Conservation (phyloP, 2,888 invertebrate species). For the Lithodes maja region DNA sequence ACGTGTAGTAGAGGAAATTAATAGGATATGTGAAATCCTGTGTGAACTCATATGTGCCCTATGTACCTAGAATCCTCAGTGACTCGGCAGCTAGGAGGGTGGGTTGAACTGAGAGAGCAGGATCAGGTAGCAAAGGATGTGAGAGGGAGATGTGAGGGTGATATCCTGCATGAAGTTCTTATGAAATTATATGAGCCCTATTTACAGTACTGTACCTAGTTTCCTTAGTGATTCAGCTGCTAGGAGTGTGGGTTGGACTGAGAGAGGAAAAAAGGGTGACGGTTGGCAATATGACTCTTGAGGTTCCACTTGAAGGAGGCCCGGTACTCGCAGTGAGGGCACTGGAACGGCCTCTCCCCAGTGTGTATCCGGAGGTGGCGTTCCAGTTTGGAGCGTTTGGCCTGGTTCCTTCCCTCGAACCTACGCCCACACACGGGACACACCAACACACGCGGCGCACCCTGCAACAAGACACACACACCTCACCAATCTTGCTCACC, state of each 20-base stretch:
- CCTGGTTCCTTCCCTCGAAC: slow-evolving; percentile 62
- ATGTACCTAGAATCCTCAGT: too few species aligned
- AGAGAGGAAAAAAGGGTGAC: slow-evolving; percentile 28
- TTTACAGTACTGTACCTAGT: too few species aligned
- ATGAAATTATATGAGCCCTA: too few species aligned
- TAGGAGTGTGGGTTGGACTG: background rate
- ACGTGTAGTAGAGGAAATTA: background rate
- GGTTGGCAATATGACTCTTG: slow-evolving; percentile 49
- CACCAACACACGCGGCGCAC: slow-evolving; percentile 55
- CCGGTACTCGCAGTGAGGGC: slow-evolving; percentile 49
- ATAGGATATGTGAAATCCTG: too few species aligned
- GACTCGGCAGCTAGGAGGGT: background rate
- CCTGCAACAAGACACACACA: slow-evolving; percentile 55
- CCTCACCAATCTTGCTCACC: background rate
- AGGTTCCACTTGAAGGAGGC: slow-evolving; percentile 62
- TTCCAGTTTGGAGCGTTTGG: slow-evolving; percentile 61
- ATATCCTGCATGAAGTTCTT: too few species aligned
- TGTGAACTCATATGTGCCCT: too few species aligned
- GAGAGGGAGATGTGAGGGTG: too few species aligned
- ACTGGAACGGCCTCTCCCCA: slow-evolving; percentile 59
- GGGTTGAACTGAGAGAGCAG: slow-evolving; percentile 14
- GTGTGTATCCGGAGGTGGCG: slow-evolving; percentile 60
- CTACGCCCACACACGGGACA: slow-evolving; percentile 60
- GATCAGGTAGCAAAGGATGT: slow-evolving; percentile 4
- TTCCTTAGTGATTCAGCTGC: background rate